Percentiles rank a stretch among this genome's conserved stretches.
phyloP scores from a whole-genome alignment of 1,140 invertebrate genomes.

The Drosophila aff. region DNA sequence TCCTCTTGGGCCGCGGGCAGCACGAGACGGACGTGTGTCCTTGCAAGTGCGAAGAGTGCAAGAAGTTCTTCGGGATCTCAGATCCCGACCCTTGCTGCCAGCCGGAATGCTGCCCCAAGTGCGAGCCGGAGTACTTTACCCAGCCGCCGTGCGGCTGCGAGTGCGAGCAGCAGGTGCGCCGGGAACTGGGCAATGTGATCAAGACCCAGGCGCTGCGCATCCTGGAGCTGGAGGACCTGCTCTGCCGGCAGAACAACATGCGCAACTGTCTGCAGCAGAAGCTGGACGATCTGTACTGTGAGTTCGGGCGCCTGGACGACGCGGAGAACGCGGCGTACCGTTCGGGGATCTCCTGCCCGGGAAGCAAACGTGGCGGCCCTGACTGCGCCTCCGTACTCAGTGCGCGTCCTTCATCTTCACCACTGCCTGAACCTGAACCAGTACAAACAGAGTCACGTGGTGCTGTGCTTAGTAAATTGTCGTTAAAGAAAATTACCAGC shows the following conservation, averaged over 20 bases:
- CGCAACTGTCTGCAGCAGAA: slow-evolving; percentile 47
- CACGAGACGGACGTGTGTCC: slow-evolving; percentile 36
- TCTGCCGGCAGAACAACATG: slow-evolving; percentile 48
- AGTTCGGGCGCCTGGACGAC: slow-evolving; percentile 46
- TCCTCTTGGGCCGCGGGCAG: slow-evolving; percentile 49
- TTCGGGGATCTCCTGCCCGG: slow-evolving; percentile 7
- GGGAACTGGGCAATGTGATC: slow-evolving; percentile 47
- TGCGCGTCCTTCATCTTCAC: background rate
- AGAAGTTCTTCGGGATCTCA: background rate
- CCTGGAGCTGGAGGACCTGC: slow-evolving; percentile 42
- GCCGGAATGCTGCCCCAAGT: background rate
- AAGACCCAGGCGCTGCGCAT: slow-evolving; percentile 45
- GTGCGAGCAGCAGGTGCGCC: slow-evolving; percentile 29
- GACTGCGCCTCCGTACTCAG: slow-evolving; percentile 4
- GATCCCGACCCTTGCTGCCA: slow-evolving; percentile 10
- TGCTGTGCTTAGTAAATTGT: background rate
- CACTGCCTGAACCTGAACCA: background rate
- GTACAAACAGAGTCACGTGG: background rate
- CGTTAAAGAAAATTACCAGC: background rate
- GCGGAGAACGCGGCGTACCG: background rate
- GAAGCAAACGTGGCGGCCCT: slow-evolving; percentile 3
- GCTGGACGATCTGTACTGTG: slow-evolving; percentile 53
- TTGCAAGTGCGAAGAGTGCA: slow-evolving; percentile 47
- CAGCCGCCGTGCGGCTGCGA: slow-evolving; percentile 45
- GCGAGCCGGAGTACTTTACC: slow-evolving; percentile 12